These are phyloP conservation scores for Cololabis saira DNA, from an alignment of 2,113 vertebrate species.

Conservation along the genomic window DNA sequence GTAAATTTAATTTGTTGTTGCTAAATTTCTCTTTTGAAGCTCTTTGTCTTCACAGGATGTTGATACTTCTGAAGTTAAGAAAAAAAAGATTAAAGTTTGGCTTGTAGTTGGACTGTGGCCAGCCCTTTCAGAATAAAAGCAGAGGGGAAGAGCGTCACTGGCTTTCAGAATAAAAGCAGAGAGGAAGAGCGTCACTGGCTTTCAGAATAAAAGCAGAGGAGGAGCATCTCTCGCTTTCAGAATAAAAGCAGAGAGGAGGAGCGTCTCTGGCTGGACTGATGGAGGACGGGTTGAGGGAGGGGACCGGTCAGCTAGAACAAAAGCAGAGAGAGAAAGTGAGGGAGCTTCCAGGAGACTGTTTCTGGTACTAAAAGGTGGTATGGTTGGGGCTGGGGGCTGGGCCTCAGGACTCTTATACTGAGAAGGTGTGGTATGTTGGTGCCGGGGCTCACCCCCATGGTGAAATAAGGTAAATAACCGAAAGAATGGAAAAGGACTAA, in stretches of 20 bases:
- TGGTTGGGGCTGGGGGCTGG: constrained; percentile 19
- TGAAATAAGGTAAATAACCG: constrained; percentile 36
- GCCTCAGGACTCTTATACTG: constrained; percentile 39
- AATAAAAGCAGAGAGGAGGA: constrained; percentile 65
- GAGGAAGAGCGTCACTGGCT: constrained; percentile 7
- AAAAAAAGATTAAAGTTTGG: constrained; percentile 14
- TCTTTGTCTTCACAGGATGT: constrained; percentile 64
- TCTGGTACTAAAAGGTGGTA: constrained; percentile 30
- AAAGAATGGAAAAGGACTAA: constrained; percentile 31
- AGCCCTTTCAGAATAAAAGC: constrained; percentile 7
- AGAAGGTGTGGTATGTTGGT: neutral
- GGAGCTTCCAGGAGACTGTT: constrained; percentile 22
- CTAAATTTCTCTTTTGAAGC: constrained; percentile 56
- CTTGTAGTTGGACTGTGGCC: constrained; percentile 59
- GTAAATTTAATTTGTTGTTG: constrained; percentile 27
- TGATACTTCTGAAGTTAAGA: constrained; percentile 24
- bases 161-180: too few species aligned
- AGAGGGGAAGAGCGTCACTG: too few species aligned
- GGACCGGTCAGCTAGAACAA: constrained; percentile 23
- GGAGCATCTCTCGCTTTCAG: constrained; percentile 40
- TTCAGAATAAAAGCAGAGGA: constrained; percentile 46
- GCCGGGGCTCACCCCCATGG: constrained; percentile 18
- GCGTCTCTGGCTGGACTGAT: constrained; percentile 61
- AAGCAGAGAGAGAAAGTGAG: constrained; percentile 23
- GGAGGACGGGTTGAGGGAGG: constrained; percentile 9